These are phyloP conservation scores for Tenebrio molitor DNA, from an alignment of 1,140 invertebrate genomes.

Conservation along the genomic window DNA sequence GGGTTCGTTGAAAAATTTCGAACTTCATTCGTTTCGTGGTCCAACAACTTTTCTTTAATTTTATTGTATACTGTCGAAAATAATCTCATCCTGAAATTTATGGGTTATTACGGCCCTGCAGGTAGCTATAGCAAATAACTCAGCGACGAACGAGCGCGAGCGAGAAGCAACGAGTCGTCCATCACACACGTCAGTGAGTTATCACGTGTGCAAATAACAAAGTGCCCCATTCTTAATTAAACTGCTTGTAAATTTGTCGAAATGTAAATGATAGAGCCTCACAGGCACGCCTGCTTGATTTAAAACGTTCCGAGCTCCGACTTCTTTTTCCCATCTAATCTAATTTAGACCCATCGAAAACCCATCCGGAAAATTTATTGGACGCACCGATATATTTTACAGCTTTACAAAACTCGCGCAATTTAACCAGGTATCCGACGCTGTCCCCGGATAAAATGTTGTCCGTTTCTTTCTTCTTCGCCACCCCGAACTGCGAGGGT, in stretches of 20 bases:
- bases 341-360: conserved; percentile 40
- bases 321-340: conserved; percentile 38
- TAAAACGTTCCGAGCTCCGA: conserved; percentile 15
- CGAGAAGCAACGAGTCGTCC: background rate
- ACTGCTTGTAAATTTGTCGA: conserved; percentile 44
- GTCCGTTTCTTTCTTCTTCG: too few relatives aligned
- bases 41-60: too few relatives aligned
- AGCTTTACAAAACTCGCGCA: background rate
- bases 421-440: too few relatives aligned
- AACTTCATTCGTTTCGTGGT: too few relatives aligned
- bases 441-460: too few relatives aligned
- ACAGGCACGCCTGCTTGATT: conserved; percentile 32
- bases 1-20: too few relatives aligned
- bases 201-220: conserved; percentile 39
- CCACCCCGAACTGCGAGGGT: too few relatives aligned
- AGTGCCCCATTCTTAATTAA: conserved; percentile 41
- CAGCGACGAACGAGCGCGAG: background rate
- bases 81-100: too few relatives aligned
- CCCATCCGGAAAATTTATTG: conserved; percentile 24
- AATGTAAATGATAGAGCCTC: conserved; percentile 42
- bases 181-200: conserved; percentile 34
- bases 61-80: too few relatives aligned
- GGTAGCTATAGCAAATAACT: conserved; percentile 2
- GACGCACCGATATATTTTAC: conserved; percentile 22
- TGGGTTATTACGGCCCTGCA: too few relatives aligned